Evolutionary conservation across 2,113 vertebrate genomes (phyloP).

Genomic region (Perccottus glenii): DNA sequence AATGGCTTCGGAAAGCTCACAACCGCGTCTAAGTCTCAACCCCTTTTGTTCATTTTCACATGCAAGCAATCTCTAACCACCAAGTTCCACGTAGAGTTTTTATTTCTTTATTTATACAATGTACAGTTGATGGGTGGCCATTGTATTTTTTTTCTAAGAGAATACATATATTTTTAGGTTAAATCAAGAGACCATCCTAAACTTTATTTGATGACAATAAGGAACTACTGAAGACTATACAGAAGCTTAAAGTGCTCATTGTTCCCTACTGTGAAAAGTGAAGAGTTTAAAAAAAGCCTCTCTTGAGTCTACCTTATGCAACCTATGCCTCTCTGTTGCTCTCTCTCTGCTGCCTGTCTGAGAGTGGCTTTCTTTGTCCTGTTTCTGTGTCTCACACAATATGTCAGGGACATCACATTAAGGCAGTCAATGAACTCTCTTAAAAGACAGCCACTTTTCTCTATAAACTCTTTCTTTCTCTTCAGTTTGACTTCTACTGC

Average conservation of each 20-base stretch:
- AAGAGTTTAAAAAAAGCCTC: too few relatives aligned
- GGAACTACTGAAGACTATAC: too few relatives aligned
- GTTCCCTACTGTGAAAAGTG: too few relatives aligned
- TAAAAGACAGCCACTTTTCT: background rate
- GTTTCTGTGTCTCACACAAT: conserved; percentile 12
- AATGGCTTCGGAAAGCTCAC: conserved; percentile 11
- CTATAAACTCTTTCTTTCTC: background rate
- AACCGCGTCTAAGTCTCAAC: background rate
- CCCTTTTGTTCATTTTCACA: conserved; percentile 14
- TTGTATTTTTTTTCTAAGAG: too few relatives aligned
- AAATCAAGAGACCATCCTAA: too few relatives aligned
- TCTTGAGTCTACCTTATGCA: background rate
- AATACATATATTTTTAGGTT: too few relatives aligned
- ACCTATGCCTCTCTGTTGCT: background rate
- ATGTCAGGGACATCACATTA: conserved; percentile 7
- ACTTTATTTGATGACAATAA: too few relatives aligned
- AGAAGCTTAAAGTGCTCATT: background rate
- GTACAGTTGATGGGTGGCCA: too few relatives aligned
- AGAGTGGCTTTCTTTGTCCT: background rate
- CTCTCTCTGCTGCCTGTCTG: background rate
- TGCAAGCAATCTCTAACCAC: conserved; percentile 11
- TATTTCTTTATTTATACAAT: background rate
- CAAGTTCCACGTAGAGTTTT: background rate
- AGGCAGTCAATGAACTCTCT: conserved; percentile 11
- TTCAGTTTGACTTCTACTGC: background rate